Conservation (phyloP, 1,140 invertebrate species). For the Dinothrombium tinctorium region DNA sequence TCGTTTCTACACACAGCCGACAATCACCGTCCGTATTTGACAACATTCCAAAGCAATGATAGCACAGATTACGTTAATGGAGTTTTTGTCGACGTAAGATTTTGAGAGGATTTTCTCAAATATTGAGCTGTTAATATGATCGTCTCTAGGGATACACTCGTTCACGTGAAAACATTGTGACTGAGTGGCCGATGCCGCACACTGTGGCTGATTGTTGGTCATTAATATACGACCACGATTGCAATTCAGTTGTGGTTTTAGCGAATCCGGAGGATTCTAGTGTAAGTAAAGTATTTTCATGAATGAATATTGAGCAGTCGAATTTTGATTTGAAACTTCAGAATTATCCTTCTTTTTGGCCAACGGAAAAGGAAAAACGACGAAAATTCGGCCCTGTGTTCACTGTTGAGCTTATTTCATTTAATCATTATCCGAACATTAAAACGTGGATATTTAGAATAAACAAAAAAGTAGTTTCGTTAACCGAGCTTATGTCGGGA, state of each 20-base stretch:
- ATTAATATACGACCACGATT: conserved; percentile 88
- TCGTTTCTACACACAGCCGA: too few relatives aligned
- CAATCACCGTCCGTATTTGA: conserved; percentile 86
- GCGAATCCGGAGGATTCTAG: conserved; percentile 44
- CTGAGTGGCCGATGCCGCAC: conserved; percentile 80
- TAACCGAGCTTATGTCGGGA: conserved; percentile 80
- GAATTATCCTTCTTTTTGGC: conserved; percentile 79
- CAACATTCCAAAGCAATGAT: conserved; percentile 87
- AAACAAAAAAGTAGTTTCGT: conserved; percentile 82
- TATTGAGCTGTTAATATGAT: too few relatives aligned
- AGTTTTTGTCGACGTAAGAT: conserved; percentile 89
- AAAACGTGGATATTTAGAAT: conserved; percentile 90
- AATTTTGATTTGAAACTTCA: too few relatives aligned
- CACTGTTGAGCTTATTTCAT: conserved; percentile 74
- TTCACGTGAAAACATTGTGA: conserved; percentile 82
- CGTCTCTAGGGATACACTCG: conserved; percentile 92
- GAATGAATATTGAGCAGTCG: background rate
- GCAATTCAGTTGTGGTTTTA: conserved; percentile 78
- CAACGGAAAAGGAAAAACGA: conserved; percentile 50
- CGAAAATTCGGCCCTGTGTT: conserved; percentile 87
- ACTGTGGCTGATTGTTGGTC: conserved; percentile 92
- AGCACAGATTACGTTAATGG: conserved; percentile 97
- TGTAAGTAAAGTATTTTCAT: too few relatives aligned
- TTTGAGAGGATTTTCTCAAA: too few relatives aligned
- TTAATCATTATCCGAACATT: conserved; percentile 80